Evolutionary conservation across 2,888 invertebrate species (phyloP), one percentile per base, ranked within the genome.

Genomic region (Mamestra brassicae): DNA sequence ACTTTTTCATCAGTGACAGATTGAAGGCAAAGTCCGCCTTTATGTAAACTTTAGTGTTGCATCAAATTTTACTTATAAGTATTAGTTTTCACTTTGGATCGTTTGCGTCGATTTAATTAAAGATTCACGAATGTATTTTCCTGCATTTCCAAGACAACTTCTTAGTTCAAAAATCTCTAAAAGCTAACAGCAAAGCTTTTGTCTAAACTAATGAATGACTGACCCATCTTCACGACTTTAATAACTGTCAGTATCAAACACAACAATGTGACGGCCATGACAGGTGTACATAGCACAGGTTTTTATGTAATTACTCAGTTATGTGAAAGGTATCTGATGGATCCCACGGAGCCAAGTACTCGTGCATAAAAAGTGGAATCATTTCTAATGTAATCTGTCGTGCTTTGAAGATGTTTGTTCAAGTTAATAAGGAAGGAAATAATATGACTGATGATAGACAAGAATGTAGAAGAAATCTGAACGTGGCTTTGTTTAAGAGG

Each of bases 241-340:
- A 42, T 50, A 64, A n/a, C 42, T 34, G 65, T 55, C 74, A 60
- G 80, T 54, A 67, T 52, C 38, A 76, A 69, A 69, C 68, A 68
- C 45, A 62, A 54, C 63, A 5, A 17, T 34, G 73, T 78, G 64
- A 26, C 50, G 64, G 11, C 55, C 45, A 50, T 60, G 81, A 76
- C 68, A 76, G 60, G 54, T 76, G 76, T 64, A 36, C 42, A 50
- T 45, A 26, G 69, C 55, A 34, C n/a, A 55, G 4, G 68, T 69
- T 76, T 81, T 69, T 57, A 61, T 61, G 78, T 72, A 68, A 80
- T 80, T 80, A 80, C 68, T 34, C 17, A 72, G 67, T 67, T 78
- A 83, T 82, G 83, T 80, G 80, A 80, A 78, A 80, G 80, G 72
- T 38, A 42, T 60, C 34, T 5, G 54, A 42, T 17, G 67, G 70